phyloP scores from a whole-genome alignment of 2,888 invertebrate genomes.

The Herminia tarsipennalis region DNA sequence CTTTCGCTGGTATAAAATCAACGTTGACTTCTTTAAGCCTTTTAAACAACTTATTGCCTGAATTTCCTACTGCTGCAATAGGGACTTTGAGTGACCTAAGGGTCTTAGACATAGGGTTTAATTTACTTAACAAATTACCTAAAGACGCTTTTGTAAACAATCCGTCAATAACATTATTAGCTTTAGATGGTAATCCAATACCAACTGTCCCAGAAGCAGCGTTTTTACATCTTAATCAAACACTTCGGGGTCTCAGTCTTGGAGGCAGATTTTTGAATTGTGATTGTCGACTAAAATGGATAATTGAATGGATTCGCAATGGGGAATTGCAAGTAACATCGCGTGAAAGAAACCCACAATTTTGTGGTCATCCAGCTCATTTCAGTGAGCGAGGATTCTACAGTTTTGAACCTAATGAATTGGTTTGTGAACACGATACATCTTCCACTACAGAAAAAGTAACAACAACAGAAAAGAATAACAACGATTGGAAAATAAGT shows the following conservation, averaged over 20 bases:
- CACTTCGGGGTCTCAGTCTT: constrained; percentile 93
- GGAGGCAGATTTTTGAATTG: constrained; percentile 95
- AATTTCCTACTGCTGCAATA: constrained; percentile 94
- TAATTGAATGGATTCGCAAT: constrained; percentile 95
- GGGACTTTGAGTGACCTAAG: constrained; percentile 91
- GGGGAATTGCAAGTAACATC: constrained; percentile 96
- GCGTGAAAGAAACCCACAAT: constrained; percentile 96
- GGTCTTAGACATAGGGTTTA: constrained; percentile 96
- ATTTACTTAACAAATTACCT: constrained; percentile 93
- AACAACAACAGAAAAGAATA: constrained; percentile 48
- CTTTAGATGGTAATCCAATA: constrained; percentile 96
- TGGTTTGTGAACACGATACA: constrained; percentile 85
- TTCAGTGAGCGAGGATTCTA: constrained; percentile 94
- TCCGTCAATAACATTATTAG: constrained; percentile 93
- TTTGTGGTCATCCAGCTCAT: constrained; percentile 93
- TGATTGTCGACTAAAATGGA: constrained; percentile 95
- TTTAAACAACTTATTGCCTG: constrained; percentile 94
- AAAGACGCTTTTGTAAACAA: constrained; percentile 92
- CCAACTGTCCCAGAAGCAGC: constrained; percentile 93
- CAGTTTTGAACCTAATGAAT: constrained; percentile 92
- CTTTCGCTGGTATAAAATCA: constrained; percentile 92
- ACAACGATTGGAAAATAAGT: constrained; percentile 55
- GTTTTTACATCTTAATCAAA: constrained; percentile 91
- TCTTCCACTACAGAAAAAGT: constrained; percentile 52
- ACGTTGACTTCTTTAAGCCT: constrained; percentile 95